phyloP scores from a whole-genome alignment of 1,140 invertebrate genomes.

The Mizuhopecten yessoensis region DNA sequence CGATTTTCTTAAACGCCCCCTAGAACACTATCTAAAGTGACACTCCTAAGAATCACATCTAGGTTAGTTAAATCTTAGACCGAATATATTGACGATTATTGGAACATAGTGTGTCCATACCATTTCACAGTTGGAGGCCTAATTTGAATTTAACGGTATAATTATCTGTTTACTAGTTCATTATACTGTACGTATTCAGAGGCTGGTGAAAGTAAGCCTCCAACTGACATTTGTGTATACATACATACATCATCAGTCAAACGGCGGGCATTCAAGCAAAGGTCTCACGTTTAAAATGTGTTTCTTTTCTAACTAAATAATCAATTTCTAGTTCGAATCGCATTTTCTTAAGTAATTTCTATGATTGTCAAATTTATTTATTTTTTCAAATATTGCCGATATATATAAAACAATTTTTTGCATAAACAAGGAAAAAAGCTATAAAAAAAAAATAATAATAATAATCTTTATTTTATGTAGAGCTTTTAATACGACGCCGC shows the following conservation, averaged over 20 bases:
- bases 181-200: background rate
- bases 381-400: no score
- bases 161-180: conserved; percentile 1
- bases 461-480: no score
- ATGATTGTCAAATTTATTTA: no score
- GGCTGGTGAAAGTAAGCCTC: background rate
- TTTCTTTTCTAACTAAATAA: background rate
- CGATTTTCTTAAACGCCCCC: background rate
- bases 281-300: background rate
- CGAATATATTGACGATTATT: conserved; percentile 1
- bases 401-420: no score
- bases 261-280: background rate
- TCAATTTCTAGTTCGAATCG: background rate
- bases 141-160: background rate
- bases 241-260: background rate
- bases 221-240: background rate
- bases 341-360: no score
- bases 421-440: no score
- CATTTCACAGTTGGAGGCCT: conserved; percentile 16
- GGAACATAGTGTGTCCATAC: background rate
- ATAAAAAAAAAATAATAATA: no score
- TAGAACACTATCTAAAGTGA: background rate
- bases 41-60: background rate
- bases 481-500: no score
- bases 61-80: background rate